Conservation (phyloP, 2,113 vertebrate genomes). For the Spheniscus mendiculus region DNA sequence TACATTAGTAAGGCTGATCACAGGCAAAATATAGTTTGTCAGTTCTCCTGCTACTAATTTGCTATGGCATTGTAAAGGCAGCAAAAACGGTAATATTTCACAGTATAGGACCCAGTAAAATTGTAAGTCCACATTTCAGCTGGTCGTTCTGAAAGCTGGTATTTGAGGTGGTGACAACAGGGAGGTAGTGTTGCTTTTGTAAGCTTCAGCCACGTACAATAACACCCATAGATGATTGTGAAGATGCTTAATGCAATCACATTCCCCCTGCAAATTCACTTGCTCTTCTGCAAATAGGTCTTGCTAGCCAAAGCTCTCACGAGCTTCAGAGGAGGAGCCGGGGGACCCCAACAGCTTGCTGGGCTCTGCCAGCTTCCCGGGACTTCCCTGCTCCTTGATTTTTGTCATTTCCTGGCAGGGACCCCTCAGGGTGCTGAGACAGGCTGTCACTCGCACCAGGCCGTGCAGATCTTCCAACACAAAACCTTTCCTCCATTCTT, state of each 20-base stretch:
- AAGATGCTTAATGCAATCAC: neutral
- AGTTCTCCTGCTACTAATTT: neutral
- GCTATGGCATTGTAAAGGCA: neutral
- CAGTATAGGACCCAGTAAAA: neutral
- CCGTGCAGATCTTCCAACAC: neutral
- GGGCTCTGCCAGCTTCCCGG: neutral
- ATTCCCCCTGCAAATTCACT: neutral
- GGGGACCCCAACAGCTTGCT: neutral
- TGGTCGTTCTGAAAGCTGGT: neutral
- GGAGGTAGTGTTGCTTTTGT: neutral
- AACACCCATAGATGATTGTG: neutral
- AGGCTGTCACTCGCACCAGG: neutral
- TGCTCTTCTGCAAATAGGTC: neutral
- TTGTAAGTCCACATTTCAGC: neutral
- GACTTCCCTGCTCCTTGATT: neutral
- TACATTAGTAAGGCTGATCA: neutral
- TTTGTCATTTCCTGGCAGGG: neutral
- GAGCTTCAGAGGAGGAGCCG: neutral
- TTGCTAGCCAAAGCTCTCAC: neutral
- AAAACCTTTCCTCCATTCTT: neutral
- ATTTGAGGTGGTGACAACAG: neutral
- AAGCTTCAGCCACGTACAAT: accelerated
- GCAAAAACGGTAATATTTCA: neutral
- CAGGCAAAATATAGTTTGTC: neutral
- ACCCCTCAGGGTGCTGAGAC: neutral